Conservation (phyloP, 2,113 vertebrate genomes). For the Anarrhichthys ocellatus region DNA sequence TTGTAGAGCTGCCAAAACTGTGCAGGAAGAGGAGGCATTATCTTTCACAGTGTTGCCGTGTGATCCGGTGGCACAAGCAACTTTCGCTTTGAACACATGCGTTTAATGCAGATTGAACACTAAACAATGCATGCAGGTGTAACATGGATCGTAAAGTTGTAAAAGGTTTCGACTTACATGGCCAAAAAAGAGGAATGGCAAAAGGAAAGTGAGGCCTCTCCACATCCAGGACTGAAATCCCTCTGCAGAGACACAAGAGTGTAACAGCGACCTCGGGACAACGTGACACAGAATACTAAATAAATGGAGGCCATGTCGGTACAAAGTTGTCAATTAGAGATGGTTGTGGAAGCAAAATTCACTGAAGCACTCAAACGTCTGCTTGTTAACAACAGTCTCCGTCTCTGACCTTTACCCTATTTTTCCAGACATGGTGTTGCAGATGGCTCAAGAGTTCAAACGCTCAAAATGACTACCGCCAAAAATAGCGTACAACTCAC, state of each 20-base stretch:
- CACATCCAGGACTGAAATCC: slow-evolving; percentile 99
- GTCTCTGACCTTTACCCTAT: slow-evolving; percentile 64
- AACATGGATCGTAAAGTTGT: neutral
- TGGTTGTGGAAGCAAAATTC: neutral
- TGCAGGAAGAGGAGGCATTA: slow-evolving; percentile 36
- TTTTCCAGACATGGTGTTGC: slow-evolving; percentile 42
- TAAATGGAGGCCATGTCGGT: neutral
- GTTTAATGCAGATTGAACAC: neutral
- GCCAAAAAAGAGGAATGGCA: slow-evolving; percentile 97
- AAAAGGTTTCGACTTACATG: slow-evolving; percentile 89
- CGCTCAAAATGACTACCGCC: slow-evolving; percentile 51
- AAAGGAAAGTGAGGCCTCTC: slow-evolving; percentile 96
- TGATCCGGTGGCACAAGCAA: neutral
- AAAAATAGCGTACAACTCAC: slow-evolving; percentile 82
- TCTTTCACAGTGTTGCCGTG: slow-evolving; percentile 18
- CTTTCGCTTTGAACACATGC: neutral
- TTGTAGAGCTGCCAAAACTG: slow-evolving; percentile 99
- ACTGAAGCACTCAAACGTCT: slow-evolving; percentile 20
- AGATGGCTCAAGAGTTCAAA: slow-evolving; percentile 63
- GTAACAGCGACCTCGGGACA: slow-evolving; percentile 7
- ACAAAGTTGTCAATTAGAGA: neutral
- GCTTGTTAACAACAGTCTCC: slow-evolving; percentile 34
- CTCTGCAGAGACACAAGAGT: slow-evolving; percentile 83
- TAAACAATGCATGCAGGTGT: neutral
- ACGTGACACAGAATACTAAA: neutral